A percentile compares a stretch with the other conserved stretches of the same genome.
Conservation (phyloP, 1,140 invertebrate genomes). For the Papilio glaucus region DNA sequence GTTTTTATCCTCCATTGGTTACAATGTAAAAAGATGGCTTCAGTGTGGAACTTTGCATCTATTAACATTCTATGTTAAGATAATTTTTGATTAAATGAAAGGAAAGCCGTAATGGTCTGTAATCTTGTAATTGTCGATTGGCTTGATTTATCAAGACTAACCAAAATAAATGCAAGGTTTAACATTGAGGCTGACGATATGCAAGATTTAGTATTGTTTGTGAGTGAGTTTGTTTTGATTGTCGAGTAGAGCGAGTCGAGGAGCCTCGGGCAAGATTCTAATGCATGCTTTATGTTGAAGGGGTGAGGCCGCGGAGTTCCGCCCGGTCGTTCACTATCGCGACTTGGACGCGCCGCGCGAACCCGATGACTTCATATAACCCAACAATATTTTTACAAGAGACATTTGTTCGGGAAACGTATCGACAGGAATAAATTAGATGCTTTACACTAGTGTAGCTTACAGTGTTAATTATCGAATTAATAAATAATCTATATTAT, state of each 20-base stretch:
- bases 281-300: constrained; percentile 83
- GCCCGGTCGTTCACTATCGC: constrained; percentile 94
- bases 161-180: constrained; percentile 25
- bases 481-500: background rate
- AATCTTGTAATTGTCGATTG: no score
- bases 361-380: constrained; percentile 91
- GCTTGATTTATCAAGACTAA: background rate
- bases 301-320: constrained; percentile 89
- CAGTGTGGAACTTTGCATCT: background rate
- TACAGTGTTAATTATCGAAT: background rate
- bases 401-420: background rate
- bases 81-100: background rate
- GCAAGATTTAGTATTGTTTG: constrained; percentile 29
- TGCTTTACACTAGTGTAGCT: constrained; percentile 3
- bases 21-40: background rate
- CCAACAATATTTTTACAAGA: constrained; percentile 2
- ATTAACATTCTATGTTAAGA: background rate
- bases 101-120: no score
- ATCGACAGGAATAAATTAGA: background rate
- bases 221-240: constrained; percentile 38
- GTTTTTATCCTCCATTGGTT: background rate
- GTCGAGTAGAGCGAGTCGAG: background rate
- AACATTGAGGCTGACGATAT: background rate
- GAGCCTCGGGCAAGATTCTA: constrained; percentile 33
- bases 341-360: constrained; percentile 96